Base-by-base conservation (phyloP, 1,140 invertebrate genomes). In the Drosophila fuyamai region DNA sequence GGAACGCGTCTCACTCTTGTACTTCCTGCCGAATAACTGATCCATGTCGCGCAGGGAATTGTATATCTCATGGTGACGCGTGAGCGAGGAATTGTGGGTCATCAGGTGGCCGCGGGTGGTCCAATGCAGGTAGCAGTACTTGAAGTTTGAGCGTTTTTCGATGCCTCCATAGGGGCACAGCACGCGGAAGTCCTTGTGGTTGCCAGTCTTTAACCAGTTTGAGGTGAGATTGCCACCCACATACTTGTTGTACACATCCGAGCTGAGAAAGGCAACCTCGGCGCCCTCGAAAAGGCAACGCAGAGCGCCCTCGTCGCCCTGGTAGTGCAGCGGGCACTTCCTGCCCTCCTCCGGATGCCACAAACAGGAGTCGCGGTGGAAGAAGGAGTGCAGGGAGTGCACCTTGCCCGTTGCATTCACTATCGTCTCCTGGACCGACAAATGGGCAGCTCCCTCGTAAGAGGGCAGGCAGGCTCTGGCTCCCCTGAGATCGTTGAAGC, bases 211-310 rank as follows among this genome's bases (percentile, higher is more conserved):
- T 4, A 82, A 32, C 90, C 91, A 92, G 14, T 67, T 51, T 6
- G 80, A 58, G 3, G 82, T 88, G 38, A 92, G 35, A 68, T 89
- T 90, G 65, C 93, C 93, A 94, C 94, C 93, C 76, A 93, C 91
- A 70, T 94, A 94, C 86, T 95, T 95, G 47, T 95, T 94, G 41
- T 96, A 95, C 4, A 95, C 95, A 47, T 94, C 95, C 58, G 95
- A 93, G 58, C 96, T 96, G 1, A 98, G 93, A 91, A 98, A 98
- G 0, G 97, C 97, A 0, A 99, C 96, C 90, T 98, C 96, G 27
- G 95, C 97, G 18, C 93, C 94, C 14, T 94, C 95, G n/a, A 95
- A 94, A 8, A 99, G 93, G 90, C 97, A 98, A 71, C 95, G 93
- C 55, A 98, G 94, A 4, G 97, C 96, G 4, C 96, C 94, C 72